A percentile compares a stretch with the other conserved stretches of the same genome.
These are phyloP conservation scores for Papilio gigon DNA, from an alignment of 2,888 invertebrate species.

Conservation along the genomic window DNA sequence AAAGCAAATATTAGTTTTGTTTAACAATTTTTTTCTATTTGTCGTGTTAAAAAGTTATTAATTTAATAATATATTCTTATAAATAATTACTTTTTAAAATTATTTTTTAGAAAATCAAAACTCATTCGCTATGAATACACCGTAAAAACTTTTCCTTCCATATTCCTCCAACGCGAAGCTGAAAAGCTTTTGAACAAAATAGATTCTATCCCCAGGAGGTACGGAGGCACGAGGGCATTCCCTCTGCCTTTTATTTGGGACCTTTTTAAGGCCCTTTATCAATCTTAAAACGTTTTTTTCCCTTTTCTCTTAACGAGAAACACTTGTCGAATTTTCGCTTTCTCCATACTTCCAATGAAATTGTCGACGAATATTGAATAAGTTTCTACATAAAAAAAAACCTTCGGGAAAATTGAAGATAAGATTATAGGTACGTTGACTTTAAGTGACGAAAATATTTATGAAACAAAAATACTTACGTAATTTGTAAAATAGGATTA, in stretches of 20 bases:
- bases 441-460: background rate
- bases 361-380: conserved; percentile 36
- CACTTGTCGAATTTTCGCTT: conserved; percentile 53
- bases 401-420: background rate
- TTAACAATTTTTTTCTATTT: no score
- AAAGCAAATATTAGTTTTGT: no score
- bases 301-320: conserved; percentile 62
- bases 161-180: background rate
- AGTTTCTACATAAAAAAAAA: conserved; percentile 33
- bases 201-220: conserved; percentile 44
- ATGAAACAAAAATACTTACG: no score
- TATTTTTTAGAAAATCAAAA: no score
- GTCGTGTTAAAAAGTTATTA: no score
- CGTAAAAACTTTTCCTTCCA: conserved; percentile 22
- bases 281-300: conserved; percentile 58
- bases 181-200: conserved; percentile 45
- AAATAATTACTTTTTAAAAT: no score
- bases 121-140: background rate
- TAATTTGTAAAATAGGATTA: no score
- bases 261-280: conserved; percentile 61
- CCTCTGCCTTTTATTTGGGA: conserved; percentile 46
- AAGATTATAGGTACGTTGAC: conserved; percentile 19
- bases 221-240: conserved; percentile 41
- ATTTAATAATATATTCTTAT: no score
- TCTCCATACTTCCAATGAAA: conserved; percentile 34